A percentile compares a stretch with the other conserved stretches of the same genome.
These are phyloP conservation scores for Amphimallon solstitiale DNA, from an alignment of 2,888 invertebrate species.

Conservation along the genomic window DNA sequence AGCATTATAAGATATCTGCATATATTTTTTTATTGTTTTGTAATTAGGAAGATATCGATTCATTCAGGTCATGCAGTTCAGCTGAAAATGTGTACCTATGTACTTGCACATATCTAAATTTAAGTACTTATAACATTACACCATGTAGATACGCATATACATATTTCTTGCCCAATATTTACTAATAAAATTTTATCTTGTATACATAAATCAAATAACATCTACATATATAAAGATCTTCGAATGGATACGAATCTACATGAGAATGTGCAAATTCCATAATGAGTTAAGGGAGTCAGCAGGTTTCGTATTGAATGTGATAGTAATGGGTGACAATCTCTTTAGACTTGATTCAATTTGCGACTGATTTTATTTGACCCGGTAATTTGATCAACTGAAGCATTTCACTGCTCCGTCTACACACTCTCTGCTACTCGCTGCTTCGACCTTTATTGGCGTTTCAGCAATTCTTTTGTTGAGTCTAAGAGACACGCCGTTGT, in stretches of 20 bases:
- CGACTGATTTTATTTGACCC: slow-evolving; percentile 62
- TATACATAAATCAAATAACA: slow-evolving; percentile 24
- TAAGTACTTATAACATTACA: too few species aligned
- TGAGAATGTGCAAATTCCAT: slow-evolving; percentile 45
- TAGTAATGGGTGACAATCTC: slow-evolving; percentile 62
- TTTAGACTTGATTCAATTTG: slow-evolving; percentile 62
- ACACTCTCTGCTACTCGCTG: slow-evolving; percentile 37
- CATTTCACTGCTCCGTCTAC: slow-evolving; percentile 35
- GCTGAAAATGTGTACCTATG: too few species aligned
- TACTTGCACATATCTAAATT: too few species aligned
- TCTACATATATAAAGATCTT: slow-evolving; percentile 8
- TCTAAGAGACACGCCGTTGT: background rate
- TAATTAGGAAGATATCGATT: too few species aligned
- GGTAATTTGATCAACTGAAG: slow-evolving; percentile 59
- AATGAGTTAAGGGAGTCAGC: slow-evolving; percentile 45
- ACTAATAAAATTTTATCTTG: background rate
- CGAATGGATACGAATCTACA: slow-evolving; percentile 34
- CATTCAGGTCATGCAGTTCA: too few species aligned
- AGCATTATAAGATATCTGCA: too few species aligned
- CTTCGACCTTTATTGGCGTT: slow-evolving; percentile 38
- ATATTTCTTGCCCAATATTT: background rate
- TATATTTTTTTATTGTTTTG: too few species aligned
- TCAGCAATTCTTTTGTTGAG: slow-evolving; percentile 24
- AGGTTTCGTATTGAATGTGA: slow-evolving; percentile 56
- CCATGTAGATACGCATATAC: too few species aligned